Evolutionary conservation across 2,113 vertebrate genomes (phyloP), one percentile per base, ranked within the genome.

Genomic region (Cavia aperea): DNA sequence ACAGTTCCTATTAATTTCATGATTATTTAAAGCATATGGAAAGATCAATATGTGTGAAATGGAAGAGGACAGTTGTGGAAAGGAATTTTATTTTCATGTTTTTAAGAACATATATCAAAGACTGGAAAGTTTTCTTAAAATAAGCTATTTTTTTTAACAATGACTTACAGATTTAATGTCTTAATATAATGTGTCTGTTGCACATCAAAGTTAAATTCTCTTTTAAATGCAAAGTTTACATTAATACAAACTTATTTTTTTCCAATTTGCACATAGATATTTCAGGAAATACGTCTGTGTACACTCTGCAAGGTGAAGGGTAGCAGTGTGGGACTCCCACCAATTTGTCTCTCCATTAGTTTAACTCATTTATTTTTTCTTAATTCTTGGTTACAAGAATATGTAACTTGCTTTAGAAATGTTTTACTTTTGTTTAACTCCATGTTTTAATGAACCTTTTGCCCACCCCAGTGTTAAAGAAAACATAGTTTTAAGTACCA

Each of bases 31-130:
- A 96, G 93, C 96, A 96, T 93, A 95, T 96, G 96, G 89, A 86
- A 93, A 97, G 95, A 97, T 97, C 94, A 96, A 60, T 96, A 96
- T 84, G 95, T 96, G 93, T 96, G 94, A 97, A 97, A 96, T 96
- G 88, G 85, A 95, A 95, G 91, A 95, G 96, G 96, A 97, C 96
- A 96, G 93, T 94, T 94, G 90, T 96, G 93, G 93, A 96, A 96
- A 95, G 91, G 77, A 96, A 96, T 96, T 96, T 94, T 95, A 96
- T 96, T 96, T 96, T 96, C 91, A 96, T 96, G 91, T 95, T 96
- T 96, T 60, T 93, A 88, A 96, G 94, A 94, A 75, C 89, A 94
- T 90, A 81, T 95, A 96, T 97, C 96, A 96, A 96, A 97, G 94
- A 95, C 94, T 95, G 89, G 85, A 95, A 95, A 82, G 56, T 96